Percentiles rank a stretch among this genome's conserved stretches.
phyloP scores from a whole-genome alignment of 2,113 vertebrate genomes.

The Salvelinus fontinalis region DNA sequence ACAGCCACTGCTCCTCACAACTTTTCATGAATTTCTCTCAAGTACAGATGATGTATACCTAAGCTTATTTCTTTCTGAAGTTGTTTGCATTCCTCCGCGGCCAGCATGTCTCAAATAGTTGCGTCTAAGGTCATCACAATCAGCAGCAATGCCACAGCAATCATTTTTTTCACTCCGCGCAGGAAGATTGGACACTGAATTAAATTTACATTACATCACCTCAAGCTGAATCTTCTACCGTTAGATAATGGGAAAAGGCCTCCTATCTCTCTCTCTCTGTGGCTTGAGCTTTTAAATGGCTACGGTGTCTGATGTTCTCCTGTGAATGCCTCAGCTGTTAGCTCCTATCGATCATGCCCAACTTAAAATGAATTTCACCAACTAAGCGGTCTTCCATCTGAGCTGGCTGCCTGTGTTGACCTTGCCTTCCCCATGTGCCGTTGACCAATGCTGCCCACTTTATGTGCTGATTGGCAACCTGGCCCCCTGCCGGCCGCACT shows the following conservation, averaged over 20 bases:
- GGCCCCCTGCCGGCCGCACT: conserved; percentile 53
- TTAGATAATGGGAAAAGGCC: conserved; percentile 19
- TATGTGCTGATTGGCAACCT: conserved; percentile 63
- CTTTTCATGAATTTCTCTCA: not conserved
- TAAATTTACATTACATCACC: conserved; percentile 64
- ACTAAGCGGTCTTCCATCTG: not conserved
- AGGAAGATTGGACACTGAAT: conserved; percentile 54
- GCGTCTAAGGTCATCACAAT: conserved; percentile 53
- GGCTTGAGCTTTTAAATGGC: conserved; percentile 38
- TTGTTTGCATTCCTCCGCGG: not conserved
- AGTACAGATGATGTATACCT: not conserved
- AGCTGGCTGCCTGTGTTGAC: too few species aligned
- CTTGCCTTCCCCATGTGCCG: too few species aligned
- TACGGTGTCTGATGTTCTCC: conserved; percentile 16
- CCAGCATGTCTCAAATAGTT: not conserved
- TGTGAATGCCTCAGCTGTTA: not conserved
- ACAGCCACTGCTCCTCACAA: not conserved
- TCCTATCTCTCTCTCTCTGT: conserved; percentile 35
- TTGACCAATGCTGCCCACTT: too few species aligned
- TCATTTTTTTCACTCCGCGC: conserved; percentile 47
- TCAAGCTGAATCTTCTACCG: not conserved
- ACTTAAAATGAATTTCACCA: conserved; percentile 5
- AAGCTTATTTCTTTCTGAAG: not conserved
- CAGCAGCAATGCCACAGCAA: conserved; percentile 57
- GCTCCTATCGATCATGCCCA: conserved; percentile 17